Percentiles rank a stretch among this genome's conserved stretches.
Evolutionary conservation across 2,113 vertebrate species (phyloP).

Genomic region (Ramphastos sulfuratus): DNA sequence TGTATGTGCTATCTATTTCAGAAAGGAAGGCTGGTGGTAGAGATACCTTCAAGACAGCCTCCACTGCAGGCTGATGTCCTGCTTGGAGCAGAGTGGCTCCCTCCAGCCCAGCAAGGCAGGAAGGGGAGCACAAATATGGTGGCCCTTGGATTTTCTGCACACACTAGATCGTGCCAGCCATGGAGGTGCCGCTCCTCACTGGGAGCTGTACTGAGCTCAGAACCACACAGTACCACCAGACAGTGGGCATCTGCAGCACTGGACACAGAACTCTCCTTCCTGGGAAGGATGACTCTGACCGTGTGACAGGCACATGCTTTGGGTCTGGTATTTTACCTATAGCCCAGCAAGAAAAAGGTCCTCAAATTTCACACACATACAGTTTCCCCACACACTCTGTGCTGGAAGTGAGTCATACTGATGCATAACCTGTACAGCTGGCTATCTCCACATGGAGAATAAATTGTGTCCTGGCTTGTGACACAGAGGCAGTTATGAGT

Average conservation of each 20-base stretch:
- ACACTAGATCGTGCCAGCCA: not conserved
- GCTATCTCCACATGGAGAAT: not conserved
- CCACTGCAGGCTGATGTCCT: not conserved
- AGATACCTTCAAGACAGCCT: not conserved
- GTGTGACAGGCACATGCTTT: not conserved
- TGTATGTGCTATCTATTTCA: not conserved
- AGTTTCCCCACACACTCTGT: not conserved
- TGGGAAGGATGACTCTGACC: not conserved
- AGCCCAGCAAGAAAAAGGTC: not conserved
- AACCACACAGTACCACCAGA: rapidly evolving
- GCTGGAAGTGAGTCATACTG: not conserved
- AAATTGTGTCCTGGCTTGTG: not conserved
- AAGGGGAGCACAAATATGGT: not conserved
- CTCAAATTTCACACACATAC: not conserved
- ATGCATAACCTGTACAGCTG: not conserved
- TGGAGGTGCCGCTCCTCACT: not conserved
- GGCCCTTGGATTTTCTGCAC: not conserved
- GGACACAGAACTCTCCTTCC: not conserved
- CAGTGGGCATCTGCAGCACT: not conserved
- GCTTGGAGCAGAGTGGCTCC: not conserved
- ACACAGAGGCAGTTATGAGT: not conserved
- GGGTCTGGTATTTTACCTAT: not conserved
- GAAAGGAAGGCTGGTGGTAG: not conserved
- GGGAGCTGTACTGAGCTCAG: not conserved
- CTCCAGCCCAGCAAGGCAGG: not conserved